These are phyloP conservation scores for Myripristis jacobus DNA, from an alignment of 2,797 vertebrate species.

Conservation along the genomic window DNA sequence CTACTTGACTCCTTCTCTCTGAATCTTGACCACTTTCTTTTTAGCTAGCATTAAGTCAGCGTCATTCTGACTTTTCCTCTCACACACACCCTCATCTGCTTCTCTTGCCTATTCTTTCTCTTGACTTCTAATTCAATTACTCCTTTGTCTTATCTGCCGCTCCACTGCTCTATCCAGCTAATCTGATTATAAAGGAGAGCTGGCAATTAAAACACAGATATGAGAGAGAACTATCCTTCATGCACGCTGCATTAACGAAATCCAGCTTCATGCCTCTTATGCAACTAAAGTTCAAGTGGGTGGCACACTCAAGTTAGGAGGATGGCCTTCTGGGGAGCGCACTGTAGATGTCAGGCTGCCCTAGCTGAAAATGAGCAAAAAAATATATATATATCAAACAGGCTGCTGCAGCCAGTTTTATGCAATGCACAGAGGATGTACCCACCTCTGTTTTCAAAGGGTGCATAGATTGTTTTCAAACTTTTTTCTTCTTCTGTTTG, in stretches of 20 bases:
- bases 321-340: constrained; percentile 20
- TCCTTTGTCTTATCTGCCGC: constrained; percentile 71
- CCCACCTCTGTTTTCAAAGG: no score
- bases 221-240: constrained; percentile 68
- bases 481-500: no score
- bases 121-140: constrained; percentile 70
- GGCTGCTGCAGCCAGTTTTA: no score
- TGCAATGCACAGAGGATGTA: no score
- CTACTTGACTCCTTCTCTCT: constrained; percentile 31
- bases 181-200: constrained; percentile 73
- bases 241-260: constrained; percentile 60
- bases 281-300: constrained; percentile 63
- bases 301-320: constrained; percentile 46
- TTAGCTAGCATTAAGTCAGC: constrained; percentile 4
- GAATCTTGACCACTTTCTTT: constrained; percentile 29
- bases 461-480: no score
- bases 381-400: no score
- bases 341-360: constrained; percentile 1
- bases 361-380: no score
- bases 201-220: constrained; percentile 76
- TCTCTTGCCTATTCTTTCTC: constrained; percentile 20
- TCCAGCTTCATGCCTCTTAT: constrained; percentile 53
- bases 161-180: constrained; percentile 65
- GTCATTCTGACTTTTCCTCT: constrained; percentile 3
- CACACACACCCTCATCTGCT: constrained; percentile 25